Percentiles rank a stretch among this genome's conserved stretches.
phyloP scores from a whole-genome alignment of 2,113 vertebrate genomes.

The Passerina amoena region DNA sequence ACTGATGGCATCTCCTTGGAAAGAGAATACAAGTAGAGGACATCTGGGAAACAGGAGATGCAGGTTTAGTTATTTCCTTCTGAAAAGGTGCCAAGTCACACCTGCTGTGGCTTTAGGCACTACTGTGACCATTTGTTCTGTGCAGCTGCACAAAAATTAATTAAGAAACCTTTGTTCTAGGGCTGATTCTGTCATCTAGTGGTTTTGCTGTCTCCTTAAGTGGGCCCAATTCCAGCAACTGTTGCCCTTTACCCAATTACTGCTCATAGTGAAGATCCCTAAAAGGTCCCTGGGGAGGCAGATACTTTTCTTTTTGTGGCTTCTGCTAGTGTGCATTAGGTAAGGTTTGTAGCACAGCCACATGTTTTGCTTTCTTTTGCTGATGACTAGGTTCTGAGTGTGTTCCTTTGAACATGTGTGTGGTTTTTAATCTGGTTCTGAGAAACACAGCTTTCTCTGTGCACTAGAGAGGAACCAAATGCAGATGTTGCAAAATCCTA shows the following conservation, averaged over 20 bases:
- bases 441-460: background rate
- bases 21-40: background rate
- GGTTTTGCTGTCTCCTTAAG: background rate
- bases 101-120: background rate
- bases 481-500: background rate
- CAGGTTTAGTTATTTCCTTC: background rate
- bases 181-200: background rate
- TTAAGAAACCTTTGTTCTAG: background rate
- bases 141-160: slow-evolving; percentile 21
- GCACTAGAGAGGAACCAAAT: background rate
- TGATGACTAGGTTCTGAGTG: background rate
- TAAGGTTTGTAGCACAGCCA: background rate
- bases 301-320: background rate
- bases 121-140: background rate
- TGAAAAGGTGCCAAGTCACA: background rate
- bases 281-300: background rate
- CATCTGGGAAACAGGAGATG: background rate
- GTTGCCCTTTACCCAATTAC: background rate
- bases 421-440: background rate
- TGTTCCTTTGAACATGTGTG: background rate
- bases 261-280: background rate
- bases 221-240: background rate
- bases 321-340: background rate
- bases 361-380: background rate
- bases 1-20: background rate